Evolutionary conservation across 2,113 vertebrate species (phyloP), one percentile per base, ranked within the genome.

Genomic region (Catharus minimus): DNA sequence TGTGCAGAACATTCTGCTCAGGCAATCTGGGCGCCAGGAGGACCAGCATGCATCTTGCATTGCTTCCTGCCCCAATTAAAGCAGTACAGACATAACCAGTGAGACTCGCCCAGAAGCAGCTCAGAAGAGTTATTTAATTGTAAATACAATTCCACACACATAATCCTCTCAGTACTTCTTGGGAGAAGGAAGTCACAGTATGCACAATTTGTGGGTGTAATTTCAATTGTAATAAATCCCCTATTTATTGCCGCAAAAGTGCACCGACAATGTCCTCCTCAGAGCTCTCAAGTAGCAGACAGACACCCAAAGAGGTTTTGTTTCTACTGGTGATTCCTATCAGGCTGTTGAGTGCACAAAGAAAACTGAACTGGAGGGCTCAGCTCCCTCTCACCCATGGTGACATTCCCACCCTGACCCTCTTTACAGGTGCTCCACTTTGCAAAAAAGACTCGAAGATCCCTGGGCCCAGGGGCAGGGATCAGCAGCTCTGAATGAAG

Each of bases 331-430:
- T 23, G 23, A 44, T 49, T 80, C 69, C 27, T 65, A 9, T 32
- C 30, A 43, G 24, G 9, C 53, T 53, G 28, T 41, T 43, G 30
- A 52, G 15, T 1, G 3, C 32, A 62, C 39, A 43, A 36, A 74
- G 22, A 27, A 36, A 49, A 74, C 0, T 1, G 21, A 36, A 53
- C 30, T 9, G 1, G 7, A 43, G 32, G 13, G 7, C 68, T 47
- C 41, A 55, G 22, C 8, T 61, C 28, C 38, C 7, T 61, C 36
- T 64, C n/a, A 22, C 5, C 30, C 52, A 11, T 0, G 0, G 21
- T 11, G 13, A 62, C 53, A 4, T 21, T 41, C 77, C 47, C 44
- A 43, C 43, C 11, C 3, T 16, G 52, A 14, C 10, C 17, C 24
- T 49, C 52, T 65, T 47, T 65, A 26, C 44, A 39, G 27, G 7